phyloP scores from a whole-genome alignment of 2,888 invertebrate genomes.

The Epiblema foenella region DNA sequence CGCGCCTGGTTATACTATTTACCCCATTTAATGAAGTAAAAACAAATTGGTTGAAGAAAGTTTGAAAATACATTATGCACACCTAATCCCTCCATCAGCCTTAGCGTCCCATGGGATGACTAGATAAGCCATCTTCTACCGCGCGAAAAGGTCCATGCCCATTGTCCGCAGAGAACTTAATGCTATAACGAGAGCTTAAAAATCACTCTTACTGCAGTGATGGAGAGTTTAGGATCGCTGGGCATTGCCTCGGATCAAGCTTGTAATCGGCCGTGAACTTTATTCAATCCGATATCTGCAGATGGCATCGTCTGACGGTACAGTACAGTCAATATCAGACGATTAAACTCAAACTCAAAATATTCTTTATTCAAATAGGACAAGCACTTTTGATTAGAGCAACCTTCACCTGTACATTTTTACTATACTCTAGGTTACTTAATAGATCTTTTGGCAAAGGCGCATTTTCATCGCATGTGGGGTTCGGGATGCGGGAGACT shows the following conservation, averaged over 20 bases:
- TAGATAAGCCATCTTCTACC: constrained; percentile 53
- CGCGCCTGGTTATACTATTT: too few species aligned
- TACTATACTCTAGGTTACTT: neutral
- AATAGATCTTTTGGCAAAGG: too few species aligned
- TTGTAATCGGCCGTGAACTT: constrained; percentile 45
- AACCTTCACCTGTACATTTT: neutral
- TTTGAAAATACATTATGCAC: constrained; percentile 31
- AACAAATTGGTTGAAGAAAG: neutral
- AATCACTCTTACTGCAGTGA: neutral
- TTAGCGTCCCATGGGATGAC: constrained; percentile 47
- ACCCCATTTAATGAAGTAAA: too few species aligned
- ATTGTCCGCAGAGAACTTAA: too few species aligned
- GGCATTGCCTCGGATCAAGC: neutral
- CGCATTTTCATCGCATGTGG: too few species aligned
- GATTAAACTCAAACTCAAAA: too few species aligned
- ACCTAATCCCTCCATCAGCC: constrained; percentile 47
- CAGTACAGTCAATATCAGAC: constrained; percentile 16
- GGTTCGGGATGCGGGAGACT: too few species aligned
- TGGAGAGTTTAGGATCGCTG: neutral
- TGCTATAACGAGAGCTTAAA: neutral
- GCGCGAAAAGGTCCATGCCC: constrained; percentile 20
- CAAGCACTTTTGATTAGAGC: too few species aligned
- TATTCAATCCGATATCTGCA: constrained; percentile 33
- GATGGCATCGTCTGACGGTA: constrained; percentile 2
- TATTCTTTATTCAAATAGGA: too few species aligned